Evolutionary conservation across 2,888 invertebrate species (phyloP), one percentile per base, ranked within the genome.

Genomic region (Drosophila cyrtoloma): DNA sequence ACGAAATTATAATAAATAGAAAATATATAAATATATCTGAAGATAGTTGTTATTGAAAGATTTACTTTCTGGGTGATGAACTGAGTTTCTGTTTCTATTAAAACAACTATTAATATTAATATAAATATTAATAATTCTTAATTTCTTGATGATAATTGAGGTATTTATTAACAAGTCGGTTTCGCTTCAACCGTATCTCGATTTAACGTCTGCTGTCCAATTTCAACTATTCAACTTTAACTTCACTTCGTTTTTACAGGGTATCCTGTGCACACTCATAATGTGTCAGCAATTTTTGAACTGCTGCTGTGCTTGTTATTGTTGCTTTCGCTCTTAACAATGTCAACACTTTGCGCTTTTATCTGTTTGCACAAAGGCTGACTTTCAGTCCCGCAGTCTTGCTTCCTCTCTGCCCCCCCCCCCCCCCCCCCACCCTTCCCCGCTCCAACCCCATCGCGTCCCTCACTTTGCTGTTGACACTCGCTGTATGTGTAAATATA

Each of bases 271-370:
- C n/a, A 32, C 5, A 53, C 19, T 32, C 6, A 19, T 56, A 19
- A 16, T 47, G 19, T 50, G 33, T 50, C 35, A 52, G 30, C 28
- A 33, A 5, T 65, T 59, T 37, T 26, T n/a, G 22, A 58, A 44
- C 42, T 52, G 56, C 35, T 66, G 52, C 69, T 52, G 65, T 65
- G 76, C 65, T 61, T 81, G 79, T 81, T 83, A 77, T 86, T 88
- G 77, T 79, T 87, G 57, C 57, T n/a, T 83, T 64, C 73, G 60
- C 87, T 85, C 77, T 81, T 81, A 85, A 81, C 83, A 86, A 77
- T 82, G 86, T 88, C 86, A 86, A 86, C 86, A 88, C 71, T 80
- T 86, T 88, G 84, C 66, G 77, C 84, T 79, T 86, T 88, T 88
- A 88, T 88, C 82, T 86, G 88, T 86, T 88, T 86, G 86, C 79